Conservation (phyloP, 1,140 invertebrate genomes). For the Drosophila punjabiensis region DNA sequence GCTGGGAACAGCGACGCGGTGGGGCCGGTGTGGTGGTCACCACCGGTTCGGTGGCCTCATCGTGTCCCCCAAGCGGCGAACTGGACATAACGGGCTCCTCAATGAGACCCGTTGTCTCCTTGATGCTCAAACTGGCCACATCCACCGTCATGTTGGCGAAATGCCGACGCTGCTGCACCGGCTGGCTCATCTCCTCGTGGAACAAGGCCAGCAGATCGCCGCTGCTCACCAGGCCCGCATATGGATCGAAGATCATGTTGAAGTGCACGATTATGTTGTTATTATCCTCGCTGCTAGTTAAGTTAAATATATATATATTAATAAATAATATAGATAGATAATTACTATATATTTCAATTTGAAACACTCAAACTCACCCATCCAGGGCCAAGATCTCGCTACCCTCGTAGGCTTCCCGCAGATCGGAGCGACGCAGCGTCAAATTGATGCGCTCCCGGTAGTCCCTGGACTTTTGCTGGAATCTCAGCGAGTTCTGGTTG, state of each 20-base stretch:
- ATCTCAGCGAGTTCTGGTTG: slow-evolving; percentile 89
- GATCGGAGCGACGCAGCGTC: slow-evolving; percentile 90
- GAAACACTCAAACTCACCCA: slow-evolving; percentile 89
- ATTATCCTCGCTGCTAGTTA: slow-evolving; percentile 88
- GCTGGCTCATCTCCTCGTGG: slow-evolving; percentile 72
- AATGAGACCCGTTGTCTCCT: slow-evolving; percentile 86
- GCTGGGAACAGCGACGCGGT: slow-evolving; percentile 89
- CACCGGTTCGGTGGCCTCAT: slow-evolving; percentile 72
- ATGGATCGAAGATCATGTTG: slow-evolving; percentile 90
- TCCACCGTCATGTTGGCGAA: slow-evolving; percentile 89
- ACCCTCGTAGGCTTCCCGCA: slow-evolving; percentile 85
- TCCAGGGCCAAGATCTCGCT: slow-evolving; percentile 87
- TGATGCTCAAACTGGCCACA: slow-evolving; percentile 88
- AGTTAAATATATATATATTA: too few relatives aligned
- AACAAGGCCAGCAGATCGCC: slow-evolving; percentile 79
- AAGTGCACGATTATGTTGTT: slow-evolving; percentile 91
- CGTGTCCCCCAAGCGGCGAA: slow-evolving; percentile 74
- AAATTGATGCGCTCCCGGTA: slow-evolving; percentile 91
- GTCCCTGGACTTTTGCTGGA: slow-evolving; percentile 89
- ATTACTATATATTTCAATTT: background rate
- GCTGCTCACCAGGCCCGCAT: slow-evolving; percentile 80
- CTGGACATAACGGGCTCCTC: slow-evolving; percentile 83
- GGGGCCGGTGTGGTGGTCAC: slow-evolving; percentile 80
- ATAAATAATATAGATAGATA: too few relatives aligned
- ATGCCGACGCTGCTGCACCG: slow-evolving; percentile 86